Evolutionary conservation across 2,797 vertebrate species (phyloP).

Genomic region (Phrynocephalus guinanensis): DNA sequence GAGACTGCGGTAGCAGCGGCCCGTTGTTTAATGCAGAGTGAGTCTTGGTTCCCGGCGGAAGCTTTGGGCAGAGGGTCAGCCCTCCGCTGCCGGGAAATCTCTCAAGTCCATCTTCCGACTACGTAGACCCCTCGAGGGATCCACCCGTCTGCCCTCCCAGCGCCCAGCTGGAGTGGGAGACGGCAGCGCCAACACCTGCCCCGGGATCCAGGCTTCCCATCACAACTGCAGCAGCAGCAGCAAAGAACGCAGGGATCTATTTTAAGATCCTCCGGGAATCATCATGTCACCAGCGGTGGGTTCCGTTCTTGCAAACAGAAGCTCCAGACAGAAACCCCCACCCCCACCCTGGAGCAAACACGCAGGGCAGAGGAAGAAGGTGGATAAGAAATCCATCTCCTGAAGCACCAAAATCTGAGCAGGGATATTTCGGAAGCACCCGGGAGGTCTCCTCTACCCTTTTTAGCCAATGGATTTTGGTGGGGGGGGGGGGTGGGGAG

Average conservation of each 20-base stretch:
- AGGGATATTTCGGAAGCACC: too few species aligned
- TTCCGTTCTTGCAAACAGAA: neutral
- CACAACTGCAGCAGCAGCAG: neutral
- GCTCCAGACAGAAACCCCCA: too few species aligned
- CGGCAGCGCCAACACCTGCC: neutral
- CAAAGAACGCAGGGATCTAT: neutral
- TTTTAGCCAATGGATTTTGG: too few species aligned
- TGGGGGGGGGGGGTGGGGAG: too few species aligned
- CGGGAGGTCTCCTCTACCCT: too few species aligned
- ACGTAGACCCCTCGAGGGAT: neutral
- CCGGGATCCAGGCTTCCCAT: neutral
- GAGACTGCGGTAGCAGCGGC: too few species aligned
- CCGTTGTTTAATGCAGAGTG: neutral
- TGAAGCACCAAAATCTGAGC: neutral
- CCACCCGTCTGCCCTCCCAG: neutral
- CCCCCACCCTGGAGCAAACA: too few species aligned
- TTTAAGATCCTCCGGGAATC: neutral
- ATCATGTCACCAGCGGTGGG: neutral
- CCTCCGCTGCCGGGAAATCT: conserved; percentile 5
- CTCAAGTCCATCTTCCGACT: neutral
- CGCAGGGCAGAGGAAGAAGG: neutral
- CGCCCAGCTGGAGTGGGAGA: neutral
- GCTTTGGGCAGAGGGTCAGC: conserved; percentile 22
- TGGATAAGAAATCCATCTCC: accelerated
- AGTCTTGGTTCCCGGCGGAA: neutral